Percentiles rank a stretch among this genome's conserved stretches.
Conservation (phyloP, 1,140 invertebrate species). For the Anastatus disparis region DNA sequence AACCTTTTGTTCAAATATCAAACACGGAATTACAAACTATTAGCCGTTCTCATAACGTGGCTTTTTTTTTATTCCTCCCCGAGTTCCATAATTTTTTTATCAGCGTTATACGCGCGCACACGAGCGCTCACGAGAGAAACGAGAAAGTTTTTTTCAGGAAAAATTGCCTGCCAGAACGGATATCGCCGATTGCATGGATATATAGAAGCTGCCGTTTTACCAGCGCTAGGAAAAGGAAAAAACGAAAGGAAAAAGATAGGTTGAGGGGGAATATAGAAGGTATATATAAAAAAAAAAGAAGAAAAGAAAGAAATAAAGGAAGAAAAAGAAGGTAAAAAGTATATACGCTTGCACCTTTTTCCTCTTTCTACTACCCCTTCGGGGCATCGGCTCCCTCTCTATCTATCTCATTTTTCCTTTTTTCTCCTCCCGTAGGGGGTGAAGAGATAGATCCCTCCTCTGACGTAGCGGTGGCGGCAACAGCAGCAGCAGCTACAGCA, state of each 20-base stretch:
- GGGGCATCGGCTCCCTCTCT: slow-evolving; percentile 38
- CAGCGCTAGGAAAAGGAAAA: slow-evolving; percentile 13
- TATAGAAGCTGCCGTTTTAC: slow-evolving; percentile 3
- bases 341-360: slow-evolving; percentile 46
- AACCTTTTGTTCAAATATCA: slow-evolving; percentile 31
- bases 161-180: slow-evolving; percentile 43
- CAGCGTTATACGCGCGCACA: too few species aligned
- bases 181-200: slow-evolving; percentile 41
- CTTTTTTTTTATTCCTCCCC: slow-evolving; percentile 1
- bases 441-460: slow-evolving; percentile 47
- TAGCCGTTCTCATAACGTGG: background rate
- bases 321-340: slow-evolving; percentile 46
- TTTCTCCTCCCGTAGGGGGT: slow-evolving; percentile 43
- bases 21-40: slow-evolving; percentile 27
- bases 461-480: slow-evolving; percentile 26
- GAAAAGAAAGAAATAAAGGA: slow-evolving; percentile 45
- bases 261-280: background rate
- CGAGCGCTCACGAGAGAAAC: too few species aligned
- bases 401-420: slow-evolving; percentile 34
- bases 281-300: too few species aligned
- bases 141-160: slow-evolving; percentile 37
- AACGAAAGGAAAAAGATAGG: background rate
- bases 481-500: too few species aligned
- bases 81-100: slow-evolving; percentile 36
- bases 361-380: slow-evolving; percentile 34